A percentile compares a stretch with the other conserved stretches of the same genome.
Conservation (phyloP, 2,113 vertebrate species). For the Rhadina sibilatrix region DNA sequence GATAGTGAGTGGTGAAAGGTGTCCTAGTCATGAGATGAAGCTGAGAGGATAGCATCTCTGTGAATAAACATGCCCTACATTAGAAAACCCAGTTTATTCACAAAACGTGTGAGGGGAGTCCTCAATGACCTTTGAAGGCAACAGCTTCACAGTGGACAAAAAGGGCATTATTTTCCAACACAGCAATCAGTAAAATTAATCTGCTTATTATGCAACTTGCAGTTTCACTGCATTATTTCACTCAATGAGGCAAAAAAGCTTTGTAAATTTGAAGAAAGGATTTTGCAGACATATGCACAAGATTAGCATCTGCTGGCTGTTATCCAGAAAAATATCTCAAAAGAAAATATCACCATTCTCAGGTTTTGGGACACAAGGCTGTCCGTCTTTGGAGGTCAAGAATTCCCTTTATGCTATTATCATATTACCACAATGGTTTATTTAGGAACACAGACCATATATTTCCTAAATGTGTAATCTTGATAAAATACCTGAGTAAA, state of each 20-base stretch:
- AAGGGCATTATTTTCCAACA: neutral
- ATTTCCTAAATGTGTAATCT: neutral
- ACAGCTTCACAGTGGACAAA: neutral
- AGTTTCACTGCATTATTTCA: neutral
- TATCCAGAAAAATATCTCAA: neutral
- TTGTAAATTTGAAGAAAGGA: slow-evolving; percentile 43
- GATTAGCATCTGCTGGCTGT: neutral
- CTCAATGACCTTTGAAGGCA: neutral
- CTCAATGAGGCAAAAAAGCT: slow-evolving; percentile 10
- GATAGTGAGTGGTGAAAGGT: neutral
- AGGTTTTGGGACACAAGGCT: neutral
- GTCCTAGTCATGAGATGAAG: neutral
- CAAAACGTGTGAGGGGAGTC: neutral
- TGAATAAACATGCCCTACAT: neutral
- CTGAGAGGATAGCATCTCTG: neutral
- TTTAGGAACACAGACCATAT: neutral
- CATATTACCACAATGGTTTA: neutral
- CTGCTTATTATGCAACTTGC: neutral
- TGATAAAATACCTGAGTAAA: neutral
- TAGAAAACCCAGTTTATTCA: neutral
- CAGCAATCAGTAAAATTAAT: neutral
- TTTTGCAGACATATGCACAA: neutral
- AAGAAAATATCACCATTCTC: neutral
- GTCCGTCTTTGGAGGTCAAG: neutral
- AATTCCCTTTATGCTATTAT: neutral